Evolutionary conservation across 2,113 vertebrate genomes (phyloP).

Genomic region (Melanocharis versteri): DNA sequence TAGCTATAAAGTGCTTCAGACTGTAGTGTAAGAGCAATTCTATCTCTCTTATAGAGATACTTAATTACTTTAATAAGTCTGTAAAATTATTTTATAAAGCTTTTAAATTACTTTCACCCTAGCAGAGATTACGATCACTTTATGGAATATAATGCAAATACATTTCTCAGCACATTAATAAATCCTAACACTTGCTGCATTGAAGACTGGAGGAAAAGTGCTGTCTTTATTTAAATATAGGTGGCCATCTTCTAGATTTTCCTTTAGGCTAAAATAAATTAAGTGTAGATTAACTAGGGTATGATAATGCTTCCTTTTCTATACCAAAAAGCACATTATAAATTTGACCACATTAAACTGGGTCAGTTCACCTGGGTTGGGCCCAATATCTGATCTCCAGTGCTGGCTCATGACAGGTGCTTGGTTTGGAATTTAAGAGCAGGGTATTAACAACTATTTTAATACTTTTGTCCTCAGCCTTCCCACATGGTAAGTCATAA

Average conservation of each 20-base stretch:
- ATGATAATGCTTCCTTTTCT: neutral
- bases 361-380: neutral
- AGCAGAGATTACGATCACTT: constrained; percentile 18
- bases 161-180: constrained; percentile 41
- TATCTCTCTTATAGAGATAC: neutral
- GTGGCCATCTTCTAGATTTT: neutral
- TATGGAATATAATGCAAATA: constrained; percentile 33
- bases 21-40: neutral
- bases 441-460: neutral
- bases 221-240: neutral
- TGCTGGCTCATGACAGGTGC: neutral
- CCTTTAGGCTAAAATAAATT: neutral
- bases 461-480: neutral
- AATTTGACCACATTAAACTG: neutral
- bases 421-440: neutral
- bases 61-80: constrained; percentile 57
- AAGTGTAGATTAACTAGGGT: neutral
- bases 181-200: neutral
- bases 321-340: neutral
- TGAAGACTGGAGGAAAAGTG: neutral
- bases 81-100: constrained; percentile 44
- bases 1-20: constrained; percentile 17
- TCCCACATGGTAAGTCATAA: neutral
- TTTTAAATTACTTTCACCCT: constrained; percentile 45
- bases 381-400: neutral